Base-by-base conservation (phyloP, 1,140 invertebrate genomes). In the Aphaenogaster floridana region DNA sequence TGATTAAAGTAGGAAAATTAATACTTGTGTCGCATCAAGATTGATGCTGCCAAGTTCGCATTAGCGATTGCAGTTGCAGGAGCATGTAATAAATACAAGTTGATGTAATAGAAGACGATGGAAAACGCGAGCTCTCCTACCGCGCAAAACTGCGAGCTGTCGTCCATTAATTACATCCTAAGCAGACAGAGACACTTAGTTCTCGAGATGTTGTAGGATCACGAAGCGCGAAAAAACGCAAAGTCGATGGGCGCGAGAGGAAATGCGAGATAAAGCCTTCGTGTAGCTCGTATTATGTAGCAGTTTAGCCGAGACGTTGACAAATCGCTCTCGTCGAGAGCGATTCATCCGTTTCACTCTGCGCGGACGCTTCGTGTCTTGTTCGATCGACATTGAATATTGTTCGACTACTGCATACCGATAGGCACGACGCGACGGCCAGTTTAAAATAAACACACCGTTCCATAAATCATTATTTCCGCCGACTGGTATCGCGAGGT, bases 341-440 rank as follows among this genome's bases (percentile, higher is more conserved):
- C 57, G 52, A 87, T 57, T 86, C 76, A 80, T 86, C 84, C 84
- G 54, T 87, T 85, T 83, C 86, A 84, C 78, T 66, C 61, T 50
- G 39, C 39, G 86, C 68, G 84, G 66, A 78, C 84, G 86, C 66
- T 87, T 80, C 72, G 72, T 61, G 86, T 87, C 87, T 87, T 80
- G 87, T 88, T 88, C 86, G 86, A 88, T 88, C 87, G 86, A 87
- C 86, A 88, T 88, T 88, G 87, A 88, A 88, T 88, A 88, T 88
- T 88, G 86, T 88, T 88, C 76, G 64, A 71, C 63, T 66, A 86
- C 54, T 79, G 68, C 71, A 81, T 64, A 87, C 59, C 85, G 77
- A 86, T 79, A 80, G 66, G 87, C 72, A 54, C 84, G 50, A 59
- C 48, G 76, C 84, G 50, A 59, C 48, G 76, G 71, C 15, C 61